Evolutionary conservation across 1,140 invertebrate genomes (phyloP).

Genomic region (Cotesia glomerata): DNA sequence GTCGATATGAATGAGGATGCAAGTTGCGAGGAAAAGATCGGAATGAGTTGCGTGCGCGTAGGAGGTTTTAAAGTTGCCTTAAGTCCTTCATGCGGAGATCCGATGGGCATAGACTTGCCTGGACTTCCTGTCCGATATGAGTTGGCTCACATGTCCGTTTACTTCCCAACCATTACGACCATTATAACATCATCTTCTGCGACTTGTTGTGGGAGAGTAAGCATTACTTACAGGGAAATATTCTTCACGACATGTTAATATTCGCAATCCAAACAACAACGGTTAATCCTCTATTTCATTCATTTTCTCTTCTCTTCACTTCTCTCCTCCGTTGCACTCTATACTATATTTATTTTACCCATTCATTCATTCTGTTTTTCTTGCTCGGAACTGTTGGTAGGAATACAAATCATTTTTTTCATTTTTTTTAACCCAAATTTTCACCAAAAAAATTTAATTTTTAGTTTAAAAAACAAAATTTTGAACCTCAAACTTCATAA

Average conservation of each 20-base stretch:
- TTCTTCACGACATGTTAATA: slow-evolving; percentile 35
- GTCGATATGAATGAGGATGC: neutral
- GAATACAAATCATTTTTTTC: too few species aligned
- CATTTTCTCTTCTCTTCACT: too few species aligned
- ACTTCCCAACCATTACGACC: slow-evolving; percentile 59
- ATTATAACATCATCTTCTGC: slow-evolving; percentile 63
- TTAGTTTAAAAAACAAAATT: too few species aligned
- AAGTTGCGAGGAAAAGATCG: slow-evolving; percentile 47
- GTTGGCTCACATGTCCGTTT: slow-evolving; percentile 47
- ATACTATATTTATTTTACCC: too few species aligned
- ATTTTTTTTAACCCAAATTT: too few species aligned
- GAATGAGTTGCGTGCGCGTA: slow-evolving; percentile 61
- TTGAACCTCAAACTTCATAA: too few species aligned
- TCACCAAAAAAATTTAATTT: too few species aligned
- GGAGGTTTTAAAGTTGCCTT: slow-evolving; percentile 46
- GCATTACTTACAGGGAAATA: slow-evolving; percentile 56
- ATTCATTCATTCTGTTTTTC: too few species aligned
- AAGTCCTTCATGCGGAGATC: slow-evolving; percentile 62
- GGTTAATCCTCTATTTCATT: too few species aligned
- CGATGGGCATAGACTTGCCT: slow-evolving; percentile 36
- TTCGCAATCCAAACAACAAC: too few species aligned
- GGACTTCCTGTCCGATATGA: slow-evolving; percentile 58
- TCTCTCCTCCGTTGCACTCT: too few species aligned
- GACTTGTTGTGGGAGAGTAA: slow-evolving; percentile 63
- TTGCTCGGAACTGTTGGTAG: too few species aligned